These are phyloP conservation scores for Mystacornis crossleyi DNA, from an alignment of 2,113 vertebrate genomes.

Conservation along the genomic window DNA sequence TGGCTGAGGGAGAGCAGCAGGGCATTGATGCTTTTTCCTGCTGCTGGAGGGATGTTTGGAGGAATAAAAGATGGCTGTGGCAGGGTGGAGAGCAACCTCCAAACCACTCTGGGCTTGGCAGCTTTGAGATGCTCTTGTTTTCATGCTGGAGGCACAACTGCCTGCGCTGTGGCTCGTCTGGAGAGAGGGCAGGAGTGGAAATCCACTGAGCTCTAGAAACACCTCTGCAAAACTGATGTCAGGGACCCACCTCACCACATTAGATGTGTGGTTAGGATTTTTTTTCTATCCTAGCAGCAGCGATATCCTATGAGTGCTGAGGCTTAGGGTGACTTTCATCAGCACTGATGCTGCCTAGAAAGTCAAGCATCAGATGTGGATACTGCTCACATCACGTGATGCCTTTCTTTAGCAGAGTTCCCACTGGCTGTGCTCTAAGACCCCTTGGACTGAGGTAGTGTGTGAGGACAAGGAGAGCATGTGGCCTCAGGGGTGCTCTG, in stretches of 20 bases:
- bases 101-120: not conserved
- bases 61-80: not conserved
- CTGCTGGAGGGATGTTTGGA: not conserved
- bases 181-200: not conserved
- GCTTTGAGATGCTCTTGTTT: not conserved
- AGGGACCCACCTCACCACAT: not conserved
- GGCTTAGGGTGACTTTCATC: not conserved
- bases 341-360: not conserved
- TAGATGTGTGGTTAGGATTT: not conserved
- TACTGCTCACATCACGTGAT: not conserved
- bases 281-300: not conserved
- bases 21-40: not conserved
- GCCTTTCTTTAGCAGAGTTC: not conserved
- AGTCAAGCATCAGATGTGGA: not conserved
- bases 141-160: not conserved
- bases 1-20: not conserved
- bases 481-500: not conserved
- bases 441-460: not conserved
- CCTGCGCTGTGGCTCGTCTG: not conserved
- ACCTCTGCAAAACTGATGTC: not conserved
- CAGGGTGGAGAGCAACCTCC: not conserved
- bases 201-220: not conserved
- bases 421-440: not conserved
- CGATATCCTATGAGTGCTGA: not conserved
- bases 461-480: not conserved